These are phyloP conservation scores for Drosophila paramelanica DNA, from an alignment of 2,888 invertebrate genomes.

Conservation along the genomic window DNA sequence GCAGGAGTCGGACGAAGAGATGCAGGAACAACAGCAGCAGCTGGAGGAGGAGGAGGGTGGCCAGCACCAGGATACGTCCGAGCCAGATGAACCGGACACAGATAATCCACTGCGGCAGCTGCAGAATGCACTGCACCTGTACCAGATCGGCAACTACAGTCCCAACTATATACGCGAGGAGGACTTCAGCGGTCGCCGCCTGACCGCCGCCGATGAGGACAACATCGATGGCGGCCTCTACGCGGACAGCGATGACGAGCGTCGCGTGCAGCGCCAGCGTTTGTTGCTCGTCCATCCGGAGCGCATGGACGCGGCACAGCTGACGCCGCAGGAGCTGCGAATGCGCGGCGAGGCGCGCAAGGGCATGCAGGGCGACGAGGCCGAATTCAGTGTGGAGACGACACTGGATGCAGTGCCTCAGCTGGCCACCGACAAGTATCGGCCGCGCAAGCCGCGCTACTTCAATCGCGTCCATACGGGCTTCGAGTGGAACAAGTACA, in stretches of 20 bases:
- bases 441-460: constrained; percentile 98
- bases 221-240: constrained; percentile 60
- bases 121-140: constrained; percentile 85
- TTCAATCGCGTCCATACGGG: constrained; percentile 98
- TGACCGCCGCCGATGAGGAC: constrained; percentile 50
- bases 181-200: constrained; percentile 57
- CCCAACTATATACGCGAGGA: constrained; percentile 88
- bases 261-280: constrained; percentile 55
- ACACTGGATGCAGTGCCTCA: constrained; percentile 92
- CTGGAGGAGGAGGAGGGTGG: background rate
- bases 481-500: constrained; percentile 99
- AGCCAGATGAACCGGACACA: constrained; percentile 69
- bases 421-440: constrained; percentile 98
- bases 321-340: constrained; percentile 86
- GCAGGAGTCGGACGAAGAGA: constrained; percentile 13
- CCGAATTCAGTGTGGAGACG: constrained; percentile 95
- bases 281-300: constrained; percentile 71
- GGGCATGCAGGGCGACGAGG: constrained; percentile 94
- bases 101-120: constrained; percentile 54
- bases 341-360: constrained; percentile 93
- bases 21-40: background rate
- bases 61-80: background rate
- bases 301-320: constrained; percentile 58
- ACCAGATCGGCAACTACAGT: constrained; percentile 93
- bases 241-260: constrained; percentile 63